These are phyloP conservation scores for Tachuris rubrigastra DNA, from an alignment of 2,113 vertebrate genomes.

Conservation along the genomic window DNA sequence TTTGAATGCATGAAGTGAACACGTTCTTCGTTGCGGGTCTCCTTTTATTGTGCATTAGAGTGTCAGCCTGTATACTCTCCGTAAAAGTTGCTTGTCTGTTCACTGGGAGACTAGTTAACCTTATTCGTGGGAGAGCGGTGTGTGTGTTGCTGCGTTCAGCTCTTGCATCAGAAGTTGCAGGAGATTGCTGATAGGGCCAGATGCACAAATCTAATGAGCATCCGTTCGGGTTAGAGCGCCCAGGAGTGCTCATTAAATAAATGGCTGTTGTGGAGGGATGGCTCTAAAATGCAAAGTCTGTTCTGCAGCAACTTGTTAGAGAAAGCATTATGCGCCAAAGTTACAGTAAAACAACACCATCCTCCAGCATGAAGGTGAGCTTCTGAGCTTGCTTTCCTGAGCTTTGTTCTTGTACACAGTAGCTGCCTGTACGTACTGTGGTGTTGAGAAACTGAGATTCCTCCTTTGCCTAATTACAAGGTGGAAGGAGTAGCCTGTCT, in stretches of 20 bases:
- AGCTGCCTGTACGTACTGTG: background rate
- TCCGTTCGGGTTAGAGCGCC: conserved; percentile 70
- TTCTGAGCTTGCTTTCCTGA: background rate
- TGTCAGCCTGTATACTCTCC: background rate
- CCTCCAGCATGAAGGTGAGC: background rate
- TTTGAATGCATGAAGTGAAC: conserved; percentile 19
- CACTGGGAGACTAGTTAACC: conserved; percentile 57
- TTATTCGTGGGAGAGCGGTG: conserved; percentile 14
- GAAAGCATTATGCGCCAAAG: background rate
- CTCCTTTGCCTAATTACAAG: background rate
- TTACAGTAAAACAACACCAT: background rate
- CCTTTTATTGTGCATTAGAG: conserved; percentile 4
- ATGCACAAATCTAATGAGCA: conserved; percentile 71
- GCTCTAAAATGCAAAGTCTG: conserved; percentile 17
- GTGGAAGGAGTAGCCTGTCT: background rate
- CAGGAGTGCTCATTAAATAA: conserved; percentile 77
- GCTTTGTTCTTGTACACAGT: background rate
- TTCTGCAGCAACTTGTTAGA: conserved; percentile 17
- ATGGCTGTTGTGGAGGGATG: conserved; percentile 55
- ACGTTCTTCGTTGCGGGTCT: background rate
- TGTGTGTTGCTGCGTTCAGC: conserved; percentile 19
- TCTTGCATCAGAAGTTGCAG: conserved; percentile 52
- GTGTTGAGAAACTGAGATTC: background rate
- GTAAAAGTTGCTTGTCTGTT: conserved; percentile 35
- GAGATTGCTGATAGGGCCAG: conserved; percentile 72